Conservation (phyloP, 2,113 vertebrate species). For the Globicephala melas region DNA sequence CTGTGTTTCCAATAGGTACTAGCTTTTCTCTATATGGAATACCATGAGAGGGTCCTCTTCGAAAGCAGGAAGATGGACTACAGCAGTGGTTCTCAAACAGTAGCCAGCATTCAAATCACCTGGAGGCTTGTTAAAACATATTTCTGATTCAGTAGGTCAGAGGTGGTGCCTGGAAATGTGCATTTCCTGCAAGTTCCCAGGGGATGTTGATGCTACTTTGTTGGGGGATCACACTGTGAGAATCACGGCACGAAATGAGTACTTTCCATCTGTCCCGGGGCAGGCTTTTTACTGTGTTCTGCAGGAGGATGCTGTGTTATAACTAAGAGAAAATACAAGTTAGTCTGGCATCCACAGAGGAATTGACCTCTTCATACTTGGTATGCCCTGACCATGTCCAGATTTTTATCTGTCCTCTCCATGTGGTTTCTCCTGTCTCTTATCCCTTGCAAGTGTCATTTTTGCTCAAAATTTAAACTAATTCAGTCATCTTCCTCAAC, state of each 20-base stretch:
- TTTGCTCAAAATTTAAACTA: background rate
- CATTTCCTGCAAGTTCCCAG: background rate
- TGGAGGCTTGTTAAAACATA: background rate
- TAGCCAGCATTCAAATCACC: background rate
- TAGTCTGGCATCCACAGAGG: background rate
- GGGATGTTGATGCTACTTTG: background rate
- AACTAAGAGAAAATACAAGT: background rate
- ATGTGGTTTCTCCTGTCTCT: background rate
- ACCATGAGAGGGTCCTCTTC: no score
- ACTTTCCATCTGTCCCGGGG: background rate
- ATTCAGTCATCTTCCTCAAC: background rate
- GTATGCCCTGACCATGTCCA: background rate
- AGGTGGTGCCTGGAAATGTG: background rate
- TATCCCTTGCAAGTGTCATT: no score
- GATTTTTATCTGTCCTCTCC: background rate
- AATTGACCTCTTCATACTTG: background rate
- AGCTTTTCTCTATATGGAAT: background rate
- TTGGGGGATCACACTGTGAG: background rate
- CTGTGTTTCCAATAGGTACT: background rate
- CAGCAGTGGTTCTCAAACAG: background rate
- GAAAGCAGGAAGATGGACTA: background rate
- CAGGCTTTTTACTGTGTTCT: no score
- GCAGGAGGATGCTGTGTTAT: background rate
- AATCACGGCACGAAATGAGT: background rate
- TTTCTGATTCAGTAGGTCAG: background rate